A percentile compares a stretch with the other conserved stretches of the same genome.
Evolutionary conservation across 1,140 invertebrate species (phyloP).

Genomic region (Cyclargus thomasi): DNA sequence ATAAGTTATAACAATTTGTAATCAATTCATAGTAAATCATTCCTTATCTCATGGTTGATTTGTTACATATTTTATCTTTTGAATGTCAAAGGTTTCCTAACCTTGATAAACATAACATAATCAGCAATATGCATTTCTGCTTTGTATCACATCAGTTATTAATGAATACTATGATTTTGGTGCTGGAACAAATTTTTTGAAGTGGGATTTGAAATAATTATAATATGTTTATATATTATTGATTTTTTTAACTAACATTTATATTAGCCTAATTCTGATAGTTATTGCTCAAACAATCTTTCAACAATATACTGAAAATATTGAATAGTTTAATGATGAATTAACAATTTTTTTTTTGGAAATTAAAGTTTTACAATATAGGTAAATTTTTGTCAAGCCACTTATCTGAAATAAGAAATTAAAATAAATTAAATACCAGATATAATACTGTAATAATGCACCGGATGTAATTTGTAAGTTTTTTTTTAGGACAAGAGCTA

Average conservation of each 20-base stretch:
- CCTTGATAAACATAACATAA: not conserved
- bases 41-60: conserved; percentile 7
- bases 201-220: not conserved
- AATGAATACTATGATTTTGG: conserved; percentile 10
- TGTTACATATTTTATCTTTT: not conserved
- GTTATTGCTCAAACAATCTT: no score
- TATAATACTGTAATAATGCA: no score
- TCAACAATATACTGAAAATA: no score
- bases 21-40: not conserved
- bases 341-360: no score
- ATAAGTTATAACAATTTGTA: not conserved
- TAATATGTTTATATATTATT: no score
- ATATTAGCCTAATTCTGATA: no score
- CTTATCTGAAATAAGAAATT: no score
- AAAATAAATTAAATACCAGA: no score
- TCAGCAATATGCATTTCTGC: not conserved
- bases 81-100: conserved; percentile 4
- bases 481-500: conserved; percentile 76
- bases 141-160: not conserved
- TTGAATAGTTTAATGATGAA: no score
- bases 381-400: no score
- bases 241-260: no score
- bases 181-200: not conserved
- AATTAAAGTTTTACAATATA: no score
- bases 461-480: conserved; percentile 18